Conservation (phyloP, 37 sponge, comb jelly and placozoan species). For the Dysidea cf. avara region DNA sequence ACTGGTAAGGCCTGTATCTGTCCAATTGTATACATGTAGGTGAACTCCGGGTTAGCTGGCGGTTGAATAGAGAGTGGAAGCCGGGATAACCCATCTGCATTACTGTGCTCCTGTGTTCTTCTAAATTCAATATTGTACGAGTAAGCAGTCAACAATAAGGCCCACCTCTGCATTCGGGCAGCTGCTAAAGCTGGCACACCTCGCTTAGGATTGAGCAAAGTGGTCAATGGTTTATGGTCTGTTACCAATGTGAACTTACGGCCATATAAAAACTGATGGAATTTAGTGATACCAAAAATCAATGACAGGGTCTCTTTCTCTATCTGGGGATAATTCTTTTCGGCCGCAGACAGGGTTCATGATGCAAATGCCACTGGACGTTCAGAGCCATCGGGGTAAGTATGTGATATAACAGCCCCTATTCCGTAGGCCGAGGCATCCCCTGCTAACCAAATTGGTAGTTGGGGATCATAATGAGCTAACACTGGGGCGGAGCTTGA, state of each 20-base stretch:
- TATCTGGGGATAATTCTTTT: constrained; percentile 3
- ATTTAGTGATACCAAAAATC: no score
- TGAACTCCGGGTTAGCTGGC: not conserved
- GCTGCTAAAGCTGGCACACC: constrained; percentile 19
- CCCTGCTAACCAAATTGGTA: constrained; percentile 5
- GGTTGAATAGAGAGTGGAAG: constrained; percentile 5
- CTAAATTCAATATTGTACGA: constrained; percentile 25
- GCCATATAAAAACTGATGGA: constrained; percentile 9
- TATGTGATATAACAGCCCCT: constrained; percentile 42
- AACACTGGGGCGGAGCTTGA: constrained; percentile 13
- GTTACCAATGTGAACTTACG: constrained; percentile 24
- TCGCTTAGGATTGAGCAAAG: not conserved
- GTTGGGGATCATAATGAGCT: constrained; percentile 23
- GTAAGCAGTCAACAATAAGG: constrained; percentile 18
- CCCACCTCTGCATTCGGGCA: constrained; percentile 30
- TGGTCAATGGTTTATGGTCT: no score
- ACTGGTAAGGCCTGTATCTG: constrained; percentile 7
- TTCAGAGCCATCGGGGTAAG: constrained; percentile 18
- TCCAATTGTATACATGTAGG: not conserved
- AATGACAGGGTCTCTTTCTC: constrained; percentile 5
- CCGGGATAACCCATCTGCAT: constrained; percentile 39
- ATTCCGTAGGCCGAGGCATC: constrained; percentile 48
- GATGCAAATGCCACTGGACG: constrained; percentile 40
- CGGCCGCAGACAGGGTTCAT: not conserved
- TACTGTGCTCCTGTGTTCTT: constrained; percentile 22